Evolutionary conservation across 2,113 vertebrate genomes (phyloP).

Genomic region (Eudyptes chrysolophus): DNA sequence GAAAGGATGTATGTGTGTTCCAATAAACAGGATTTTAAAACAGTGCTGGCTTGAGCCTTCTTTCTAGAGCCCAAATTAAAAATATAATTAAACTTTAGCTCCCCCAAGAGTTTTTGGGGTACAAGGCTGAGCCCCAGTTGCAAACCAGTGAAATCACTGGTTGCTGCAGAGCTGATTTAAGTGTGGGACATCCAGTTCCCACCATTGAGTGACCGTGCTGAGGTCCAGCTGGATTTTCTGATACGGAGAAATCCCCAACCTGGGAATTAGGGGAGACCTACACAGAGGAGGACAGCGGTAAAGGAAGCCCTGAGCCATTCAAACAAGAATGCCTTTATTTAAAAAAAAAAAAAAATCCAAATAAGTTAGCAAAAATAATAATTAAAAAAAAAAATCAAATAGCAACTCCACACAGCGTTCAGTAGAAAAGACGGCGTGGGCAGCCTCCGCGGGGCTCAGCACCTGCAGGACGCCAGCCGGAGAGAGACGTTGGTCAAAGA

Average conservation of each 20-base stretch:
- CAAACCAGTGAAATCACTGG: background rate
- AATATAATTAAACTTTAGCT: background rate
- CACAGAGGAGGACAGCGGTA: rapidly evolving
- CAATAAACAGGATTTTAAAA: constrained; percentile 81
- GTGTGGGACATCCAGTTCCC: background rate
- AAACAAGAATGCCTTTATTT: constrained; percentile 93
- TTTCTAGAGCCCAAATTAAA: constrained; percentile 15
- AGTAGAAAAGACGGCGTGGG: constrained; percentile 60
- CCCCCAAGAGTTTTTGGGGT: background rate
- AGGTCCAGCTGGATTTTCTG: background rate
- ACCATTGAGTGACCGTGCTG: rapidly evolving
- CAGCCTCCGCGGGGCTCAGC: background rate
- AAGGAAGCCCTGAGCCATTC: constrained; percentile 29
- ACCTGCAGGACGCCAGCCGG: constrained; percentile 57
- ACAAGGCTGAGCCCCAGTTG: background rate
- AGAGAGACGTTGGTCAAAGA: constrained; percentile 91
- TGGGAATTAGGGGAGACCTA: background rate
- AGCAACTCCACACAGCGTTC: constrained; percentile 84
- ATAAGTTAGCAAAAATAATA: constrained; percentile 95
- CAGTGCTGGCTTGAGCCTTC: constrained; percentile 31
- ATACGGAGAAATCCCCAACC: background rate
- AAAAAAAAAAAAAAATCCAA: constrained; percentile 88
- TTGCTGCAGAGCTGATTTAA: background rate
- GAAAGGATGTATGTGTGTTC: constrained; percentile 67
- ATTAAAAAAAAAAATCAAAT: constrained; percentile 80